Conservation (phyloP, 2,888 invertebrate genomes). For the Rosalia funebris region DNA sequence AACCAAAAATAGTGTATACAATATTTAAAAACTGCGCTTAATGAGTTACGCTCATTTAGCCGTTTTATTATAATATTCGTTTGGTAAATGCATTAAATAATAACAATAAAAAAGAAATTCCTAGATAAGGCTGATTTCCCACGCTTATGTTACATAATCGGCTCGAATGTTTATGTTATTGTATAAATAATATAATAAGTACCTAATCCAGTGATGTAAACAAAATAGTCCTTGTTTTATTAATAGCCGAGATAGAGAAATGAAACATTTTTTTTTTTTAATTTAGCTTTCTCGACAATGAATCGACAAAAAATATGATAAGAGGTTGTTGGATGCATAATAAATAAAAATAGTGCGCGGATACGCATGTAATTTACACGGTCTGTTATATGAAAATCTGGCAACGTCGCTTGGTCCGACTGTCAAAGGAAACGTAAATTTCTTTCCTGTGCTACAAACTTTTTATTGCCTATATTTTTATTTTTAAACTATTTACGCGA, state of each 20-base stretch:
- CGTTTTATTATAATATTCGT: background rate
- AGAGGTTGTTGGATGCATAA: background rate
- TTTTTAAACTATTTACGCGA: no score
- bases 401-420: background rate
- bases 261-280: background rate
- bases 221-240: conserved; percentile 2
- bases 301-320: conserved; percentile 15
- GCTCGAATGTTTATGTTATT: background rate
- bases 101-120: conserved; percentile 1
- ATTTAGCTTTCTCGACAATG: background rate
- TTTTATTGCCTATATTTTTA: no score
- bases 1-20: no score
- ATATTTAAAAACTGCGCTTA: no score
- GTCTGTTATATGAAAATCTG: background rate
- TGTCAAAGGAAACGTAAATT: no score
- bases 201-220: conserved; percentile 1
- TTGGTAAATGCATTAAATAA: background rate
- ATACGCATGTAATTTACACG: background rate
- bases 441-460: no score
- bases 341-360: background rate
- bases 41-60: background rate
- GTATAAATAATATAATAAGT: conserved; percentile 1
- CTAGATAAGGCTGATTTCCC: conserved; percentile 1
- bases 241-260: conserved; percentile 46
- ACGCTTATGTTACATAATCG: background rate